phyloP scores from a whole-genome alignment of 2,113 vertebrate species.

The Lynx canadensis region DNA sequence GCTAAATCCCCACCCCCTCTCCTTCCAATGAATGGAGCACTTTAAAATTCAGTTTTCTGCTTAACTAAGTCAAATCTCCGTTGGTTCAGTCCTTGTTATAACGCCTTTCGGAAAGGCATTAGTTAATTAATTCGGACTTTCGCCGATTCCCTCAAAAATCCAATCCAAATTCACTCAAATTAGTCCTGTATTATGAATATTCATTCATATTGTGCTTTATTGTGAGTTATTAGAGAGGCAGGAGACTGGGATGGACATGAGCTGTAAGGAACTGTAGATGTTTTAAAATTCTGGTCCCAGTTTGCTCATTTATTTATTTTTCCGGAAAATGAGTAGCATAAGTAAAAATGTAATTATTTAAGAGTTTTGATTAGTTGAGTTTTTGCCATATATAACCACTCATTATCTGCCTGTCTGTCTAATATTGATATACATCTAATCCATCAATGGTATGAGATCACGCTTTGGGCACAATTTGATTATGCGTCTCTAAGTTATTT shows the following conservation, averaged over 20 bases:
- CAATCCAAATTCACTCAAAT: background rate
- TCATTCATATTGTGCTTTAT: background rate
- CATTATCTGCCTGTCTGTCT: background rate
- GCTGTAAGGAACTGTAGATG: background rate
- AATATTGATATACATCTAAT: background rate
- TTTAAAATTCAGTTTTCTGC: background rate
- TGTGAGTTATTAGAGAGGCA: background rate
- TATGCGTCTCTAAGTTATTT: background rate
- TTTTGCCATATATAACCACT: background rate
- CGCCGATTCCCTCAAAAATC: background rate
- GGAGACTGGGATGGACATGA: background rate
- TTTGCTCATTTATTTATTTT: background rate
- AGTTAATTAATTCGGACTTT: background rate
- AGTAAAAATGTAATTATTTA: background rate
- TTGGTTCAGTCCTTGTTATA: background rate
- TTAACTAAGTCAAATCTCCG: background rate
- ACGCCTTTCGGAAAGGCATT: background rate
- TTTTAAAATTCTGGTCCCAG: background rate
- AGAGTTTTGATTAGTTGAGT: background rate
- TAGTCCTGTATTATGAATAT: background rate
- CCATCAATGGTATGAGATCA: background rate
- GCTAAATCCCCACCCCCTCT: background rate
- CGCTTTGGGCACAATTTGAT: background rate
- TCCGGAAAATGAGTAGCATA: background rate
- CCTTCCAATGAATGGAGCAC: background rate